Evolutionary conservation across 2,888 invertebrate species (phyloP), one percentile per base, ranked within the genome.

Genomic region (Eilema sororculum): DNA sequence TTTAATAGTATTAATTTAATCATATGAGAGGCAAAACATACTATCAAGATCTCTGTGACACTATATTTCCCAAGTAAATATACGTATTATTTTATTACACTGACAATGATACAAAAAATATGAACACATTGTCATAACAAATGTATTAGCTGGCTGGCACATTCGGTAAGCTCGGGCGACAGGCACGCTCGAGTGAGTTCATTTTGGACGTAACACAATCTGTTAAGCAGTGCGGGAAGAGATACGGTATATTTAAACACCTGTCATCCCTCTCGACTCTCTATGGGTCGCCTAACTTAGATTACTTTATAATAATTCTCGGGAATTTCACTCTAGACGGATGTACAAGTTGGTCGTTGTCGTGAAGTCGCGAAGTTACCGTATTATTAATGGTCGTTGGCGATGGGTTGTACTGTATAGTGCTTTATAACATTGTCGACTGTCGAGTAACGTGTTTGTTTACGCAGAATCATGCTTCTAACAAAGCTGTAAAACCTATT

Each of bases 281-380:
- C 88, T 84, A 83, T 87, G 89, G 88, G 84, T 89, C 89, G 89
- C 76, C 90, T 90, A 94, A 95, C 93, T 94, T 93, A 92, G 91
- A 95, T 95, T 94, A 92, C 94, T 93, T 93, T 92, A 91, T 93
- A 94, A 93, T 93, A 91, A 93, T 91, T 87, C 87, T 78, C 84
- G 86, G 86, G 89, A 90, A 91, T 90, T 89, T 90, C 87, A 89
- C 88, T 90, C 88, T 86, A 90, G 88, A 89, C 87, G 85, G 89
- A 91, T 90, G 86, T 89, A 91, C 90, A 91, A 90, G 93, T 91
- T 91, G 88, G 87, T 83, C 87, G 90, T 90, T 90, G 90, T 90
- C 89, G 88, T 84, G 79, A 88, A 90, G 87, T 91, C 89, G 88
- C 84, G 79, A 88, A 90, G 87, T 91, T 90, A 81, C 87, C 81